phyloP scores from a whole-genome alignment of 2,113 vertebrate genomes.

The Amia ocellicauda region DNA sequence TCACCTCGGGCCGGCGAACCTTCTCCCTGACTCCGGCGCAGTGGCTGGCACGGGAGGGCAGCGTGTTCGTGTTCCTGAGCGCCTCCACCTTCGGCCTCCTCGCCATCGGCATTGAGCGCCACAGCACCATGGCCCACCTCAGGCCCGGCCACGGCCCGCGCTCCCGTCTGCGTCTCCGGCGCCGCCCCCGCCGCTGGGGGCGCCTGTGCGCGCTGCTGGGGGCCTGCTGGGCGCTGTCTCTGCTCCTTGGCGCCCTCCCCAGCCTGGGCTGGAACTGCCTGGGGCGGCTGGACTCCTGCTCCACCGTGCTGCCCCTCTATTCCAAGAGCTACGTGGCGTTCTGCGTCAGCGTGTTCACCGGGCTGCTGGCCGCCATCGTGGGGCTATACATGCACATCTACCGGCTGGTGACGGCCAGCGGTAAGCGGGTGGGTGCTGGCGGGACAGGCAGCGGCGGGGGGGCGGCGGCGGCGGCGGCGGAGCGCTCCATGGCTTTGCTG shows the following conservation, averaged over 20 bases:
- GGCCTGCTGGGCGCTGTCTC: constrained; percentile 66
- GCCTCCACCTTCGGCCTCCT: constrained; percentile 72
- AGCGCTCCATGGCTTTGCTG: constrained; percentile 63
- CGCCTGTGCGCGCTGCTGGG: constrained; percentile 57
- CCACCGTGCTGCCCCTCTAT: constrained; percentile 69
- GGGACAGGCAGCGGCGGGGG: constrained; percentile 49
- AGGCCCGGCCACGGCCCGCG: constrained; percentile 61
- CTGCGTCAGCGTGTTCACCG: constrained; percentile 68
- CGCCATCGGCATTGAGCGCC: constrained; percentile 68
- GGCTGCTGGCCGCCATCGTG: constrained; percentile 62
- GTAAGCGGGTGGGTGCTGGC: constrained; percentile 62
- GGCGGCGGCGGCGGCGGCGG: constrained; percentile 53
- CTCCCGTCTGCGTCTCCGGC: constrained; percentile 51
- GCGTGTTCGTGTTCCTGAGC: constrained; percentile 71
- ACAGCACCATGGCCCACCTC: constrained; percentile 71
- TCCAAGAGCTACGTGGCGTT: constrained; percentile 69
- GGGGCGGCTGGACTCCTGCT: constrained; percentile 49
- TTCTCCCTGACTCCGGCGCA: constrained; percentile 58
- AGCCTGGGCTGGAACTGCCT: constrained; percentile 73
- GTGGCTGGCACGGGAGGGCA: constrained; percentile 71
- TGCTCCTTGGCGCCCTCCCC: constrained; percentile 64
- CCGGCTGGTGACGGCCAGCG: constrained; percentile 66
- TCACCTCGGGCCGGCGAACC: constrained; percentile 60
- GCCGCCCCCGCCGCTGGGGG: no score
- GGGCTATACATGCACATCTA: constrained; percentile 72